A percentile compares a stretch with the other conserved stretches of the same genome.
phyloP scores from a whole-genome alignment of 2,113 vertebrate species.

The Sylvietta virens region DNA sequence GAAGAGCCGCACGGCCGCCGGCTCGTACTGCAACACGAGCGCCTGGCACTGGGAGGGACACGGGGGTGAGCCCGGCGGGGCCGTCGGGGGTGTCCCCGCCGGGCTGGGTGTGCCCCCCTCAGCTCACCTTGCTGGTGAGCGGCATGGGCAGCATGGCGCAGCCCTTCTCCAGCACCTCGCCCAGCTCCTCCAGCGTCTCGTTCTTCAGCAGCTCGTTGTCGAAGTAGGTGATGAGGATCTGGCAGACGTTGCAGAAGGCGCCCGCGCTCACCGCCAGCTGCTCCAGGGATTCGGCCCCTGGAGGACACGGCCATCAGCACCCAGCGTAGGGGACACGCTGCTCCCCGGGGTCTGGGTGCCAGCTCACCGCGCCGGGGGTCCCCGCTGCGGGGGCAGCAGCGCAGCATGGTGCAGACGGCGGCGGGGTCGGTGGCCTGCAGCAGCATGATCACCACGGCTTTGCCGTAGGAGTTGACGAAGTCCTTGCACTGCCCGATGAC shows the following conservation, averaged over 20 bases:
- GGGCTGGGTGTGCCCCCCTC: accelerated
- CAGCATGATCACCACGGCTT: conserved; percentile 84
- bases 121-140: background rate
- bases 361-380: background rate
- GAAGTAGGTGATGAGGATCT: conserved; percentile 79
- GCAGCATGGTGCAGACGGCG: conserved; percentile 75
- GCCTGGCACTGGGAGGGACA: conserved; percentile 21
- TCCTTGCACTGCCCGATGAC: conserved; percentile 79
- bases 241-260: conserved; percentile 85
- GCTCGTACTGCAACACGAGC: conserved; percentile 79
- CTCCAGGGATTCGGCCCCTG: background rate
- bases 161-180: conserved; percentile 80
- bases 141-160: conserved; percentile 82
- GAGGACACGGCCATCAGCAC: accelerated
- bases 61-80: accelerated
- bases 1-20: conserved; percentile 75
- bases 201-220: conserved; percentile 85
- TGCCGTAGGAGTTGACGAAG: conserved; percentile 81
- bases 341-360: accelerated
- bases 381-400: conserved; percentile 66
- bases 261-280: conserved; percentile 23
- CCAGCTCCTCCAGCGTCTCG: conserved; percentile 81
- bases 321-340: accelerated
- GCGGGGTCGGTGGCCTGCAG: conserved; percentile 78
- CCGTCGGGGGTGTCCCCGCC: accelerated